Evolutionary conservation across 2,797 vertebrate genomes (phyloP).

Genomic region (Strix occidentalis): DNA sequence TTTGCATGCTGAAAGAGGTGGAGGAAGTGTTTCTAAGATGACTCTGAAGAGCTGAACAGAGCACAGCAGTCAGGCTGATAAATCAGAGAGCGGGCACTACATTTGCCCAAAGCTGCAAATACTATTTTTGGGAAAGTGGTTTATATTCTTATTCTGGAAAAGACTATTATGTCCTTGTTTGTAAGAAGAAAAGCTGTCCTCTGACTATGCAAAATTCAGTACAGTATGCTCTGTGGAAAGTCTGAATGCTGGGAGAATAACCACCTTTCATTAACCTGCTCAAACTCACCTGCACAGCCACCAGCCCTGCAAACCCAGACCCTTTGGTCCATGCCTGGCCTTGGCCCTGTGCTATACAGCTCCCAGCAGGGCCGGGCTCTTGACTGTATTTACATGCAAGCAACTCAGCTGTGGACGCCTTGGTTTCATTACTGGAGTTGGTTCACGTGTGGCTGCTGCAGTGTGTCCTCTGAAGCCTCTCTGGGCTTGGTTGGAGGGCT

Average conservation of each 20-base stretch:
- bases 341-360: not conserved
- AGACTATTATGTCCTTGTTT: not conserved
- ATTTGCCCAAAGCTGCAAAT: not conserved
- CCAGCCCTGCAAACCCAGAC: not conserved
- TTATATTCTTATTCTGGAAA: not conserved
- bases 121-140: not conserved
- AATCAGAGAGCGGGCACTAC: accelerated
- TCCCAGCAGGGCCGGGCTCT: not conserved
- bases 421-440: accelerated
- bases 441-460: not conserved
- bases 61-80: not conserved
- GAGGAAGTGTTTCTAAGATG: constrained; percentile 12
- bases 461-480: not conserved
- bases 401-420: not conserved
- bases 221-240: not conserved
- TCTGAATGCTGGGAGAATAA: not conserved
- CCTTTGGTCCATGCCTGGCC: not conserved
- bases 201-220: not conserved
- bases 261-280: not conserved
- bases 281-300: not conserved
- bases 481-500: not conserved
- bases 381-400: not conserved
- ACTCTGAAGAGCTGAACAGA: not conserved
- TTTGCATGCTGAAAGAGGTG: not conserved
- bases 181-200: not conserved